A percentile compares a stretch with the other conserved stretches of the same genome.
Conservation (phyloP, 2,113 vertebrate species). For the Sardina pilchardus region DNA sequence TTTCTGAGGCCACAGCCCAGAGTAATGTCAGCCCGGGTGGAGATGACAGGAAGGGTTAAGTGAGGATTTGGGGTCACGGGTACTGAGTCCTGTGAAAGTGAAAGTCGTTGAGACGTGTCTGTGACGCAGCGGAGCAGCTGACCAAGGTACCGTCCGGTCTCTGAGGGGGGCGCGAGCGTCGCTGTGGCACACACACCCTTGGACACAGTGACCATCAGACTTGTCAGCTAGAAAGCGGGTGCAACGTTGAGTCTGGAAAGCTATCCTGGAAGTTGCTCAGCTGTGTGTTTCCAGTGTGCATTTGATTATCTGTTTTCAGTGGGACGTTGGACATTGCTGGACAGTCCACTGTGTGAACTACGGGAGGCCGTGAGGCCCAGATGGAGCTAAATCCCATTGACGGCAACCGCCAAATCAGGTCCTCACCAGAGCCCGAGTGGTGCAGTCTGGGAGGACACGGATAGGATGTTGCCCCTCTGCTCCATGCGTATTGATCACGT, state of each 20-base stretch:
- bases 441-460: neutral
- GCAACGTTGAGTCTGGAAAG: neutral
- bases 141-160: neutral
- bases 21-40: neutral
- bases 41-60: slow-evolving; percentile 23
- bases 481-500: too few relatives aligned
- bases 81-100: neutral
- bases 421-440: neutral
- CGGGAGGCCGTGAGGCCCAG: neutral
- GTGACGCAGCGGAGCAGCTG: neutral
- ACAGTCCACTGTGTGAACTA: neutral
- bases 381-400: neutral
- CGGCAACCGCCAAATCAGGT: neutral
- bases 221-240: too few relatives aligned
- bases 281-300: neutral
- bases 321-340: neutral
- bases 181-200: neutral
- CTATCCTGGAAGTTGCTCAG: neutral
- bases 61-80: neutral
- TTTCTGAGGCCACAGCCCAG: neutral
- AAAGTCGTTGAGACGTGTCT: neutral
- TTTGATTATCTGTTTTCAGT: neutral
- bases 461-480: too few relatives aligned
- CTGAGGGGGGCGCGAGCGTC: neutral
- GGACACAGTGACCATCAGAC: neutral